Evolutionary conservation across 2,797 vertebrate species (phyloP).

Genomic region (Anguilla anguilla): DNA sequence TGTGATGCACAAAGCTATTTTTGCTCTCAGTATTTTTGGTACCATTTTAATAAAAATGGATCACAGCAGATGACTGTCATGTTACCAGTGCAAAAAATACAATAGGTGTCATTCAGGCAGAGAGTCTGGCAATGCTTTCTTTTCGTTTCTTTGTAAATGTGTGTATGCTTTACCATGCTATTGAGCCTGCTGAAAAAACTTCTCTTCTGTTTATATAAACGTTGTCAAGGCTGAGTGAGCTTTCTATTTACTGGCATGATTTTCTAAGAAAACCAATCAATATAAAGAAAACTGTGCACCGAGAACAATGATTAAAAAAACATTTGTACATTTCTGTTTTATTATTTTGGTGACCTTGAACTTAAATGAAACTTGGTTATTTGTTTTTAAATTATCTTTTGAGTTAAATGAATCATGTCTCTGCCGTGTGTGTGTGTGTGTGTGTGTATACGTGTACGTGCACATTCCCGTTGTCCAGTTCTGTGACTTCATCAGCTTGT

Average conservation of each 20-base stretch:
- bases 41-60: not conserved
- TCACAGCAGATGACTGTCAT: not conserved
- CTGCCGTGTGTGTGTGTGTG: not conserved
- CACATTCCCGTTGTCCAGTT: conserved; percentile 68
- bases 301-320: conserved; percentile 23
- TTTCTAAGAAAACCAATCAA: not conserved
- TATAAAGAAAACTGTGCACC: not conserved
- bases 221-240: not conserved
- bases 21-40: not conserved
- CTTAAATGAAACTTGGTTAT: not conserved
- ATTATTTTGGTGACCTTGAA: not conserved
- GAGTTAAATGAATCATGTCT: not conserved
- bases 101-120: not conserved
- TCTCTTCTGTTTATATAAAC: not conserved
- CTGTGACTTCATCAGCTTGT: conserved; percentile 82
- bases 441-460: not conserved
- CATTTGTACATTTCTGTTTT: not conserved
- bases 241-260: not conserved
- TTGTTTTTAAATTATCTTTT: not conserved
- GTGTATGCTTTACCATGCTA: not conserved
- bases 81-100: not conserved
- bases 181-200: not conserved
- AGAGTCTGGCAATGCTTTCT: not conserved
- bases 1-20: conserved; percentile 6
- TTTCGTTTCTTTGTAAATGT: not conserved